Base-by-base conservation (phyloP, 2,888 invertebrate species). In the Sceliomorpha sp. region DNA sequence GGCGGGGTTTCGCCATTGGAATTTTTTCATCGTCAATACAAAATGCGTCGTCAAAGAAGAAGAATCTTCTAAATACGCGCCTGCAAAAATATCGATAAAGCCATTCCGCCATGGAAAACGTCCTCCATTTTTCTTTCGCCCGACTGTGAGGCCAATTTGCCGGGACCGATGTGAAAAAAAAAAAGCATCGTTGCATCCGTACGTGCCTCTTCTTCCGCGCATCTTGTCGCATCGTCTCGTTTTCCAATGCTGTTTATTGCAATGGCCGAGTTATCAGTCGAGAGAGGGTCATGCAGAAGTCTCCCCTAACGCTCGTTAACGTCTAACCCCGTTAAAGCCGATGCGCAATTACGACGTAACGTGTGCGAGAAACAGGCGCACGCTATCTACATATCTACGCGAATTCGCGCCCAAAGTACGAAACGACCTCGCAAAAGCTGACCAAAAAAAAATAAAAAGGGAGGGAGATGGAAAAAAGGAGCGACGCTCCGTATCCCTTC, bases 311-410 rank as follows among this genome's bases (percentile, higher is more conserved):
- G 51, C 51, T 60, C 60, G 51, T 60, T 60, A 60, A 60, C 44
- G 44, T 60, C 34, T 42, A 60, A 51, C 50, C 32, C 51, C 36
- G 60, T 51, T 60, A 60, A 51, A 60, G 37, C 60, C 17, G 51
- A n/a, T 29, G 20, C 36, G 17, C 36, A 31, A 40, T 42, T 24
- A 29, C 36, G 2, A 13, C 50, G 36, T 60, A 50, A 50, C 42
- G 7, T 7, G 15, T 27, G 39, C 42, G 32, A 40, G 34, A 26
- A 40, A 47, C n/a, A n/a, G n/a, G n/a, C n/a, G n/a, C n/a, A n/a
- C n/a, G n/a, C n/a, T n/a, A n/a, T n/a, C n/a, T 50, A 42, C 50
- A 42, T 59, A 50, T 59, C 24, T 47, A 13, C 26, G 15, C n/a
- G 50, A 42, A 42, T 50, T 34, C 27, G n/a, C 32, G 26, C 37